Evolutionary conservation across 1,140 invertebrate species (phyloP).

Genomic region (Danaus plexippus): DNA sequence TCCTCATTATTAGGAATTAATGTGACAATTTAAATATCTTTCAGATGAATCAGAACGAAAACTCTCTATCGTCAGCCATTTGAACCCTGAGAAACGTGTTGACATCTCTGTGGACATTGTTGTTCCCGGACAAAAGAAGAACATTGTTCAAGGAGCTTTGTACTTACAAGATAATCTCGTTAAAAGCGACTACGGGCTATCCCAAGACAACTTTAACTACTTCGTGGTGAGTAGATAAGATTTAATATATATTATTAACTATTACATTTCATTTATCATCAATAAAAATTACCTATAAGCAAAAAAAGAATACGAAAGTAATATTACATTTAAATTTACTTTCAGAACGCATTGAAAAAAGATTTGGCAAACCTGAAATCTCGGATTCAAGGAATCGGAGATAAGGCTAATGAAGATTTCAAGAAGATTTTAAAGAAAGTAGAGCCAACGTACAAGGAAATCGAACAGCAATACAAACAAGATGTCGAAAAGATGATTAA

Average conservation of each 20-base stretch:
- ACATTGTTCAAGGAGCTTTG: constrained; percentile 73
- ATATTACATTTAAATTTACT: constrained; percentile 8
- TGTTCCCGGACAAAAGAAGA: constrained; percentile 72
- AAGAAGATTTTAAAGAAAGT: constrained; percentile 72
- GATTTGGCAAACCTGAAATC: constrained; percentile 38
- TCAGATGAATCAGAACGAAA: constrained; percentile 67
- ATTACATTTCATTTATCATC: too few species aligned
- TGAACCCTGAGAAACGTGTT: constrained; percentile 76
- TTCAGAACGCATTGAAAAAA: constrained; percentile 44
- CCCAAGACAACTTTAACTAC: constrained; percentile 75
- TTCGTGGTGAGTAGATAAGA: constrained; percentile 64
- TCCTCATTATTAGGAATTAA: too few species aligned
- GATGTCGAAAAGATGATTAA: constrained; percentile 75
- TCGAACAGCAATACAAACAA: constrained; percentile 72
- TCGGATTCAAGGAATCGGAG: constrained; percentile 42
- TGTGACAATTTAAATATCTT: constrained; percentile 26
- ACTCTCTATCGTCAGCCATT: constrained; percentile 69
- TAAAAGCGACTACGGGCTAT: constrained; percentile 76
- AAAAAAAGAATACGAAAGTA: not conserved
- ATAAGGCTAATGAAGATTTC: constrained; percentile 58
- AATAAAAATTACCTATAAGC: too few species aligned
- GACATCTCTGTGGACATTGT: constrained; percentile 74
- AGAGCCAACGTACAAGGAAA: constrained; percentile 74
- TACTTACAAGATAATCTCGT: constrained; percentile 79
- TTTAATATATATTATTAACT: too few species aligned